Percentiles rank a stretch among this genome's conserved stretches.
Conservation (phyloP, 2,113 vertebrate species). For the Strix aluco region DNA sequence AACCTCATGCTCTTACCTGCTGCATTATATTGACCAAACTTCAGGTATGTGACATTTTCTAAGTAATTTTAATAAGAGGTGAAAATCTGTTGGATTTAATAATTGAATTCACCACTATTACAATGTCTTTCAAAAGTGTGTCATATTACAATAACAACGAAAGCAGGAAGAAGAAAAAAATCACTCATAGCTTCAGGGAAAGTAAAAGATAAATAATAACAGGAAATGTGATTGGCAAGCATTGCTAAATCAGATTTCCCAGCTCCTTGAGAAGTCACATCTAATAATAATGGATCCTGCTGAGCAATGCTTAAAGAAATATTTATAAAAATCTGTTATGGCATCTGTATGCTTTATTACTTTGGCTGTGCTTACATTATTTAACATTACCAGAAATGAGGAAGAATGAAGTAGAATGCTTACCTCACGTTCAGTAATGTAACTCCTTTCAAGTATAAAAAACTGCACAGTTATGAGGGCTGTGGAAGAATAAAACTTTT, state of each 20-base stretch:
- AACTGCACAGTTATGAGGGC: neutral
- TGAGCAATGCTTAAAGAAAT: slow-evolving; percentile 54
- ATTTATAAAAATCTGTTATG: slow-evolving; percentile 42
- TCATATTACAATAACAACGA: slow-evolving; percentile 8
- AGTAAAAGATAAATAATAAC: slow-evolving; percentile 53
- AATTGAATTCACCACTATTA: neutral
- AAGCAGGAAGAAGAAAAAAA: neutral
- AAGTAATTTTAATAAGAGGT: neutral
- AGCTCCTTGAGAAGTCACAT: slow-evolving; percentile 18
- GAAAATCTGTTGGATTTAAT: neutral
- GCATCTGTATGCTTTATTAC: slow-evolving; percentile 18
- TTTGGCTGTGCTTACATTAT: slow-evolving; percentile 38
- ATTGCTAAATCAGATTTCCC: slow-evolving; percentile 9
- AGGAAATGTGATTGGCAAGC: slow-evolving; percentile 39
- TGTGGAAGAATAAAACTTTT: neutral
- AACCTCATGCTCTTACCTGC: slow-evolving; percentile 79
- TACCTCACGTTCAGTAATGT: neutral
- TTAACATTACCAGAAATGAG: slow-evolving; percentile 33
- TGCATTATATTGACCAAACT: slow-evolving; percentile 76
- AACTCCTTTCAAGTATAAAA: slow-evolving; percentile 7
- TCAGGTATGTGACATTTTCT: slow-evolving; percentile 76
- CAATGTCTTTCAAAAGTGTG: neutral
- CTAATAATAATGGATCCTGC: slow-evolving; percentile 38
- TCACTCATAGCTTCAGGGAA: slow-evolving; percentile 2
- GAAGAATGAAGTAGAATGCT: slow-evolving; percentile 14